A percentile compares a stretch with the other conserved stretches of the same genome.
These are phyloP conservation scores for Apamea monoglypha DNA, from an alignment of 2,888 invertebrate genomes.

Conservation along the genomic window DNA sequence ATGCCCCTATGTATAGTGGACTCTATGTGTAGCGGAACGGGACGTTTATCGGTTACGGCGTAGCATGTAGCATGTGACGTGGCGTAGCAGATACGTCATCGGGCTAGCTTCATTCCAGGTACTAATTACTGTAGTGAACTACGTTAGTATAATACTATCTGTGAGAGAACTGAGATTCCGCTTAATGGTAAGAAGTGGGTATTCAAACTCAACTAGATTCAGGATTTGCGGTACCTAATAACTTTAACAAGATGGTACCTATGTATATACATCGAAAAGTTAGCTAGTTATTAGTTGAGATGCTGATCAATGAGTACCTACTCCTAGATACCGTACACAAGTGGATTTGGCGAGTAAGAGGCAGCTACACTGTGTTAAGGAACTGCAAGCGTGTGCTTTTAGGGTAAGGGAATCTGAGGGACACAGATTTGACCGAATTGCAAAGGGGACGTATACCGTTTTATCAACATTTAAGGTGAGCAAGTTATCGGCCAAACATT, in stretches of 20 bases:
- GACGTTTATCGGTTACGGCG: constrained; percentile 17
- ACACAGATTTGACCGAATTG: no score
- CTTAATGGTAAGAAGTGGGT: not conserved
- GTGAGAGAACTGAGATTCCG: not conserved
- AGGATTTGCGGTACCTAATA: not conserved
- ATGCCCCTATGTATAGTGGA: not conserved
- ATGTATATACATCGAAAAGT: not conserved
- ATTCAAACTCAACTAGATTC: constrained; percentile 8
- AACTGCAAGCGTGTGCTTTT: no score
- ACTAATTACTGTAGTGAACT: not conserved
- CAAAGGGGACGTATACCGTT: no score
- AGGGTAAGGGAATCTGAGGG: no score
- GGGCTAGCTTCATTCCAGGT: not conserved
- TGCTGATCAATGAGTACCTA: no score
- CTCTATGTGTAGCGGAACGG: not conserved
- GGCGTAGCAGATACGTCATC: constrained; percentile 15
- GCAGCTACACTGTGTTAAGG: no score
- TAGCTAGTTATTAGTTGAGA: not conserved
- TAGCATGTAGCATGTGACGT: constrained; percentile 13
- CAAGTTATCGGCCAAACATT: no score
- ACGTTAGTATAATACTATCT: not conserved
- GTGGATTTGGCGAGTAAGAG: no score
- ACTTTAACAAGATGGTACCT: not conserved
- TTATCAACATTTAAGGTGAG: no score
- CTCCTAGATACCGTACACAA: no score